phyloP scores from a whole-genome alignment of 1,140 invertebrate genomes.

The Caenorhabditis briggsae region DNA sequence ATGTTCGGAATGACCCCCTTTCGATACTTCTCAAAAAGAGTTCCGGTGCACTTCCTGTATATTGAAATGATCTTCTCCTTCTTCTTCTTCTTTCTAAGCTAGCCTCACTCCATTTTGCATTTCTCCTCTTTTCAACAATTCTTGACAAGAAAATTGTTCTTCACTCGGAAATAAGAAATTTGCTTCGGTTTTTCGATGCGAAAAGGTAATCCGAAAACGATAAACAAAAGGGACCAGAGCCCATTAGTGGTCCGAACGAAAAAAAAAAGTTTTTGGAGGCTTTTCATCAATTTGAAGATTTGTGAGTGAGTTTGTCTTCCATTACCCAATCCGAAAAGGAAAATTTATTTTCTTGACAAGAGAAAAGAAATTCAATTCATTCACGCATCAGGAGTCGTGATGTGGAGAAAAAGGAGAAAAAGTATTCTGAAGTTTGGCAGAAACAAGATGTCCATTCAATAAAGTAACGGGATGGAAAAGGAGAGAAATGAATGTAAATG shows the following conservation, averaged over 20 bases:
- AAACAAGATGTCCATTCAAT: neutral
- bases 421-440: constrained; percentile 45
- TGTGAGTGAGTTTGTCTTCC: neutral
- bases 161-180: neutral
- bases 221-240: constrained; percentile 30
- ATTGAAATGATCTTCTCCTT: constrained; percentile 35
- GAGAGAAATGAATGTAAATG: constrained; percentile 50
- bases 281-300: constrained; percentile 39
- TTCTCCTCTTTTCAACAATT: constrained; percentile 31
- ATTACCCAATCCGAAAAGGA: neutral
- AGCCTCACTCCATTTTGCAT: neutral
- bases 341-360: constrained; percentile 44
- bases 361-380: constrained; percentile 56
- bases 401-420: neutral
- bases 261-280: constrained; percentile 1
- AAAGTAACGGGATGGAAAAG: neutral
- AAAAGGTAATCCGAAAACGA: constrained; percentile 31
- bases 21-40: neutral
- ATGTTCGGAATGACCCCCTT: constrained; percentile 44
- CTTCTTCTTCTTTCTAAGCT: neutral
- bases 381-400: constrained; percentile 22
- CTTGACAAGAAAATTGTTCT: constrained; percentile 44
- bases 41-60: constrained; percentile 54
- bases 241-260: neutral
- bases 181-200: neutral